Base-by-base conservation (phyloP, 1,140 invertebrate genomes). In the Drosophila kanapiae region DNA sequence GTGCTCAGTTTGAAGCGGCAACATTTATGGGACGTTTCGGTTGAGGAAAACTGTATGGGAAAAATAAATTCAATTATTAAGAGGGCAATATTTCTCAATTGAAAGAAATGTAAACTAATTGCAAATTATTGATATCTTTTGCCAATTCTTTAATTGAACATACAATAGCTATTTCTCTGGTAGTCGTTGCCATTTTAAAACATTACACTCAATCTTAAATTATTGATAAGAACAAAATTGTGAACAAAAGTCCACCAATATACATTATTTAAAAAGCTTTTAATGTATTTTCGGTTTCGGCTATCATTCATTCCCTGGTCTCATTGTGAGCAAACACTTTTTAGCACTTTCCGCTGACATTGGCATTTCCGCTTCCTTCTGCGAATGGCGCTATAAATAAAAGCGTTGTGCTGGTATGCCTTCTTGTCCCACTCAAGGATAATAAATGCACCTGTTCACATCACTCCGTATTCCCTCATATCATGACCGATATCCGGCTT, bases 401-500 rank as follows among this genome's bases (percentile, higher is more conserved):
- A 47, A 33, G 43, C 9, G 4, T 5, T 45, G 56, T 47, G 14
- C 29, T 54, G 48, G 10, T 31, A 6, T 31, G 6, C 7, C 31
- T 18, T 51, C 49, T 51, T 31, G 38, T 27, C 40, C 35, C 70
- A 54, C 48, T 75, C 69, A 47, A 14, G 48, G 40, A 53, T 54
- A 75, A 63, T 75, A 54, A 75, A 75, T 75, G 70, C 70, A 74
- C 70, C 71, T 75, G 71, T 75, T 63, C 70, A 48, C 59, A 51
- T 54, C 71, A 63, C 59, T 48, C 35, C 10, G 69, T 40, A 40
- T 75, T 75, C 29, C 67, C 51, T 74, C 68, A 72, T 74, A 60
- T 74, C 70, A 74, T 74, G 70, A 74, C 70, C 53, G 72, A 76
- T 76, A 69, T 78, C 54, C 75, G 75, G 75, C 62, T 78, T 77